phyloP scores from a whole-genome alignment of 2,113 vertebrate genomes.

The Sinocyclocheilus anshuiensis region DNA sequence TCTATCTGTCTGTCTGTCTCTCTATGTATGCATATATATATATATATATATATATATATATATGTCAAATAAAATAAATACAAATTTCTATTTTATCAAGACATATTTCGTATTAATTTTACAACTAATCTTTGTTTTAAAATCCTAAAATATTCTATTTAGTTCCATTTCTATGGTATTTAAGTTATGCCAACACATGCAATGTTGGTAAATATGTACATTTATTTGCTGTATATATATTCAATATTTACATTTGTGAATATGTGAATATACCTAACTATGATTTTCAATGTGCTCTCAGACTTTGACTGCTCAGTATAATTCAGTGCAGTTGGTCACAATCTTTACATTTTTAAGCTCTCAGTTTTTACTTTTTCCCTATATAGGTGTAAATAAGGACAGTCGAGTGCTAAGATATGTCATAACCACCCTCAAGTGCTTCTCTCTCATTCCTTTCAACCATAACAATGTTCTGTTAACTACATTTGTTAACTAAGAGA shows the following conservation, averaged over 20 bases:
- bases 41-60: no score
- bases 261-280: background rate
- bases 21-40: no score
- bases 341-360: background rate
- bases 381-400: background rate
- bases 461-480: conserved; percentile 70
- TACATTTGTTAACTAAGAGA: conserved; percentile 67
- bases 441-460: conserved; percentile 71
- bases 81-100: background rate
- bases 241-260: background rate
- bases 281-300: background rate
- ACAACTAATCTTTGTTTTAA: background rate
- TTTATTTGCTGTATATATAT: no score
- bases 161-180: background rate
- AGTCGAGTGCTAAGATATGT: conserved; percentile 54
- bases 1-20: no score
- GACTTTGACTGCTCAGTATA: background rate
- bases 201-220: background rate
- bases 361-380: background rate
- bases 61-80: no score
- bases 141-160: background rate
- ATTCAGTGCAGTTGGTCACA: background rate
- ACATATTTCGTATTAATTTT: background rate
- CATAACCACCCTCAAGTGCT: conserved; percentile 69
- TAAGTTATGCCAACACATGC: background rate